These are phyloP conservation scores for Criorhina ranunculi DNA, from an alignment of 2,888 invertebrate species.

Conservation along the genomic window DNA sequence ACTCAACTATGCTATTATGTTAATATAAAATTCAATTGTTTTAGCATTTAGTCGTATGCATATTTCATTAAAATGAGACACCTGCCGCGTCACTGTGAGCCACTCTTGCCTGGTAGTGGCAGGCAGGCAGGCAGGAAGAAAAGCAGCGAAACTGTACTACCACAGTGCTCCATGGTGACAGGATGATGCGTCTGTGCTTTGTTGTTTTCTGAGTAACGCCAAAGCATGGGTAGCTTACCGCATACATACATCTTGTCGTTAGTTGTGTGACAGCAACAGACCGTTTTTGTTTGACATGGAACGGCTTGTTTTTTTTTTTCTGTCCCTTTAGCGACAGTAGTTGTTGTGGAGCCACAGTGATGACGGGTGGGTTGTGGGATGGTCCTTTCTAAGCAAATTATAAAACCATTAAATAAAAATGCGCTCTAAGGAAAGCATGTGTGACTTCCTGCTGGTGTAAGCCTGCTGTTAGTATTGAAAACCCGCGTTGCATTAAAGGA, in stretches of 20 bases:
- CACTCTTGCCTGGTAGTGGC: conserved; percentile 4
- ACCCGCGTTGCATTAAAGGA: conserved; percentile 62
- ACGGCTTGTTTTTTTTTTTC: conserved; percentile 20
- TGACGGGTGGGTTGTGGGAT: conserved; percentile 3
- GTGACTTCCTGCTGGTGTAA: conserved; percentile 16
- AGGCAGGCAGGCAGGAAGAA: not conserved
- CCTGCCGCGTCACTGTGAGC: conserved; percentile 80
- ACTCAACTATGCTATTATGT: conserved; percentile 81
- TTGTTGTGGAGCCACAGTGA: conserved; percentile 18
- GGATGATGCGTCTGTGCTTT: conserved; percentile 20
- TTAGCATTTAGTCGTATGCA: conserved; percentile 84
- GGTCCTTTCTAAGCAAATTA: conserved; percentile 53
- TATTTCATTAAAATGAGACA: conserved; percentile 84
- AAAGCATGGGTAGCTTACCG: conserved; percentile 24
- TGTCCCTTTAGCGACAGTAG: conserved; percentile 25
- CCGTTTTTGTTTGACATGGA: conserved; percentile 31
- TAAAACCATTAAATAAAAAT: conserved; percentile 67
- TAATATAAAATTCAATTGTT: conserved; percentile 84
- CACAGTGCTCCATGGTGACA: conserved; percentile 6
- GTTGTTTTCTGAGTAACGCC: conserved; percentile 12
- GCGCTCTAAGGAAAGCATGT: conserved; percentile 34
- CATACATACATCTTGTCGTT: conserved; percentile 26
- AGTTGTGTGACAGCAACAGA: conserved; percentile 30
- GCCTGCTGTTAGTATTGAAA: conserved; percentile 43
- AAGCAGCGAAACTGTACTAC: not conserved